Evolutionary conservation across 2,888 invertebrate genomes (phyloP).

Genomic region (Gastracanthus pulcherrimus): DNA sequence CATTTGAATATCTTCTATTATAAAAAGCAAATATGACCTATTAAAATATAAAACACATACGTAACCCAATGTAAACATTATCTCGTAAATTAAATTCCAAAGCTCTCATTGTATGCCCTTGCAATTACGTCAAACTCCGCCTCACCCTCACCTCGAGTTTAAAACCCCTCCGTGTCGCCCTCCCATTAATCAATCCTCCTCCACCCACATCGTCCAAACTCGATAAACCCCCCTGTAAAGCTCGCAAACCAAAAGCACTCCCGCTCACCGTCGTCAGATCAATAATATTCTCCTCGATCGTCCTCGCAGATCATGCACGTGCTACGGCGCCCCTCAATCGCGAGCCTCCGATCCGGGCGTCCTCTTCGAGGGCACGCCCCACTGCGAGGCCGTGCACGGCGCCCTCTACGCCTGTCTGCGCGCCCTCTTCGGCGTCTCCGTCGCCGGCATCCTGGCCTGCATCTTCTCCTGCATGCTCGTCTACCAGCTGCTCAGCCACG

Average conservation of each 20-base stretch:
- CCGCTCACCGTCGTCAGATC: background rate
- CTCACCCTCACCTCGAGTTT: too few relatives aligned
- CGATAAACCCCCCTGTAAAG: background rate
- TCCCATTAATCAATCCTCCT: too few relatives aligned
- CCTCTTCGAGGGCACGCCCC: constrained; percentile 91
- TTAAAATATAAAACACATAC: too few relatives aligned
- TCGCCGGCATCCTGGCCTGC: constrained; percentile 92
- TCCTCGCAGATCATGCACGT: constrained; percentile 78
- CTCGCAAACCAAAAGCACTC: too few relatives aligned
- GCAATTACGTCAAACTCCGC: too few relatives aligned
- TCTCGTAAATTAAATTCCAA: too few relatives aligned
- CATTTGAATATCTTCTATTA: too few relatives aligned
- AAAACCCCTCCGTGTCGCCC: too few relatives aligned
- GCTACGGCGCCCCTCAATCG: constrained; percentile 74
- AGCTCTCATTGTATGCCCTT: too few relatives aligned
- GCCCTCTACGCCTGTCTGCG: constrained; percentile 92
- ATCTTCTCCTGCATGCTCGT: constrained; percentile 96
- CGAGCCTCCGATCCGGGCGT: constrained; percentile 76
- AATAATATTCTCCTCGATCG: background rate
- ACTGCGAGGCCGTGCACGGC: constrained; percentile 94
- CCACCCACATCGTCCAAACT: too few relatives aligned
- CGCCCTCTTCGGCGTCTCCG: constrained; percentile 94
- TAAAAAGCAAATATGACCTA: too few relatives aligned
- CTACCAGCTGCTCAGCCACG: constrained; percentile 92
- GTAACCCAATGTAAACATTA: too few relatives aligned